Conservation (phyloP, 2,113 vertebrate genomes). For the Brienomyrus brachyistius region DNA sequence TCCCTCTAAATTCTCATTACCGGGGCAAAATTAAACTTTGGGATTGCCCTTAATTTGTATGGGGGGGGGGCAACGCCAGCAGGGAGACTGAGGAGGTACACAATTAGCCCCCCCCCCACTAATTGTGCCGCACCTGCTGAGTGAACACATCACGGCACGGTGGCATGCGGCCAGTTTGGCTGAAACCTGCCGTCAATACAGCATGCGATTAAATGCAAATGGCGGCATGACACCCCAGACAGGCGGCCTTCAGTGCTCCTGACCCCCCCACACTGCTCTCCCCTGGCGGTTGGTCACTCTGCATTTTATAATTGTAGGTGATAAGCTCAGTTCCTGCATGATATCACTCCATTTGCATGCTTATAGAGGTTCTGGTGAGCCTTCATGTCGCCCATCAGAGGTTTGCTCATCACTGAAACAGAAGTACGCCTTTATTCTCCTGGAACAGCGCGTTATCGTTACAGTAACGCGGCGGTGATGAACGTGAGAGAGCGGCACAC, state of each 20-base stretch:
- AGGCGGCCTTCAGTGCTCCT: constrained; percentile 27
- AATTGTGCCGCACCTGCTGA: constrained; percentile 79
- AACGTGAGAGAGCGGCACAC: neutral
- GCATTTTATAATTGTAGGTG: neutral
- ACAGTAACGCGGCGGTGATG: neutral
- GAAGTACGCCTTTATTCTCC: neutral
- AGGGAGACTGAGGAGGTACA: constrained; percentile 61
- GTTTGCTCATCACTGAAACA: neutral
- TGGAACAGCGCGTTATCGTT: neutral
- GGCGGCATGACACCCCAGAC: constrained; percentile 35
- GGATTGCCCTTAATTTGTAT: constrained; percentile 90
- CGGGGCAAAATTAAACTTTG: constrained; percentile 70
- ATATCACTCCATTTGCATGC: neutral
- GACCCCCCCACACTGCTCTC: neutral
- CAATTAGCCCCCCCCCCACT: constrained; percentile 64
- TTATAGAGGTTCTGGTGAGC: neutral
- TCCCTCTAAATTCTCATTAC: constrained; percentile 81
- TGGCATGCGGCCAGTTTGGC: constrained; percentile 69
- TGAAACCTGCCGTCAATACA: constrained; percentile 58
- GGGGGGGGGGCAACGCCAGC: constrained; percentile 41
- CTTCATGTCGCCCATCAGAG: neutral
- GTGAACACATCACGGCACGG: constrained; percentile 73
- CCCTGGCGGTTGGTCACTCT: neutral
- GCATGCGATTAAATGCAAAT: constrained; percentile 60
- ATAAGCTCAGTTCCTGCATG: neutral